Base-by-base conservation (phyloP, 1,140 invertebrate species). In the Caligus rogercresseyi region DNA sequence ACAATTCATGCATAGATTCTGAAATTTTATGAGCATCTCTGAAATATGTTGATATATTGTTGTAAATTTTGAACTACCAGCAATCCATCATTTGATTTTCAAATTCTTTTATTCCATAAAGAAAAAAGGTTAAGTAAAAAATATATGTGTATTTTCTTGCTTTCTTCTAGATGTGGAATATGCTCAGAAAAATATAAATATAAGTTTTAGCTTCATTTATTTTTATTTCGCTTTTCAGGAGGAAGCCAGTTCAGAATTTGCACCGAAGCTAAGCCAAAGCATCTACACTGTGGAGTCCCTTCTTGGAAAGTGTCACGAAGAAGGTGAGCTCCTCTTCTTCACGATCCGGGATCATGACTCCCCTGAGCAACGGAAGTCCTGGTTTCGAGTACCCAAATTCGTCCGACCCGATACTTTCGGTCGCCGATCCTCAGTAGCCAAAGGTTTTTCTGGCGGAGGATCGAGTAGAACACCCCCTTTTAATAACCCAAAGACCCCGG, bases 261-360 rank as follows among this genome's bases (percentile, higher is more conserved):
- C 57, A 13, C 25, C 20, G 20, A 60, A 60, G 25, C 20, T 60
- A 2, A 60, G 57, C n/a, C 57, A 60, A 19, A 60, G 57, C n/a
- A 60, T 60, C 16, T 60, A 60, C 26, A 15, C 16, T 18, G 57
- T 60, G 1, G 57, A 60, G n/a, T 60, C 57, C 2, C 24, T 60
- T 21, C 26, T 60, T n/a, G 26, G 57, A 18, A 60, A 60, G 51
- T 60, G 57, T 60, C 57, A 60, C 57, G 24, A 60, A 18, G 57
- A 60, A 60, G 57, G 57, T 18, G 57, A 60, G 4, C 23, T 60
- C 2, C 21, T 60, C 7, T 60, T 60, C 19, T 60, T 63, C 62
- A 58, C 52, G 4, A 55, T 63, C 20, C 15, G 62, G 23, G 21
- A 11, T 25, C 24, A 18, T 63, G 15, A 43, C 1, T 43, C 31